Base-by-base conservation (phyloP, 2,888 invertebrate genomes). In the Diogma glabrata region DNA sequence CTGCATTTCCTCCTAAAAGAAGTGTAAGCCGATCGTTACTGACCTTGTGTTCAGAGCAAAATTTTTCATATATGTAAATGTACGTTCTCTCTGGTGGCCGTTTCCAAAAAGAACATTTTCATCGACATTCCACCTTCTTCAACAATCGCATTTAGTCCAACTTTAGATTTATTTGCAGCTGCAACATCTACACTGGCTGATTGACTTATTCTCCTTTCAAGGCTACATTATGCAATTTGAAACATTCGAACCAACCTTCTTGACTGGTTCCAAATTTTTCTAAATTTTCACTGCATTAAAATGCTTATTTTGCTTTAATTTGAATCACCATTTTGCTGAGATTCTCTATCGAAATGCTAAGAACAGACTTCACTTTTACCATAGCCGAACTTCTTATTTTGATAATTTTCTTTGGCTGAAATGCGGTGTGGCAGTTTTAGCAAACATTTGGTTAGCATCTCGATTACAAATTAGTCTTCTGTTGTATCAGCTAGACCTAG, bases 321-420 rank as follows among this genome's bases (percentile, higher is more conserved):
- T 50, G 49, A 52, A 52, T 52, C 20, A 52, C 47, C 47, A 52
- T 52, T 53, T 51, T 51, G 48, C 53, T 53, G 50, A 48, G 48
- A 19, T 53, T 51, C 20, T 51, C 46, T 23, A 51, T 46, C 51
- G 46, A 51, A 51, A 51, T 51, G 24, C 46, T 46, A 36, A 51
- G 46, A 36, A 36, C 46, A 16, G 46, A n/a, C n/a, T n/a, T 36
- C 49, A 50, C 49, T 51, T 49, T 51, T 38, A 53, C 36, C 49
- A 53, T 51, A 48, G 16, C 4, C 17, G 20, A 45, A 50, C 49
- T 51, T 53, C 38, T 53, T 51, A 30, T 46, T 51, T 53, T 53
- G 33, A 45, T 45, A 26, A 46, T 38, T 51, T 51, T 45, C 16
- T 50, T 52, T 33, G 45, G 43, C 24, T 51, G 43, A 14, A 51